Evolutionary conservation across 1,140 invertebrate species (phyloP).

Genomic region (Anthonomus grandis): DNA sequence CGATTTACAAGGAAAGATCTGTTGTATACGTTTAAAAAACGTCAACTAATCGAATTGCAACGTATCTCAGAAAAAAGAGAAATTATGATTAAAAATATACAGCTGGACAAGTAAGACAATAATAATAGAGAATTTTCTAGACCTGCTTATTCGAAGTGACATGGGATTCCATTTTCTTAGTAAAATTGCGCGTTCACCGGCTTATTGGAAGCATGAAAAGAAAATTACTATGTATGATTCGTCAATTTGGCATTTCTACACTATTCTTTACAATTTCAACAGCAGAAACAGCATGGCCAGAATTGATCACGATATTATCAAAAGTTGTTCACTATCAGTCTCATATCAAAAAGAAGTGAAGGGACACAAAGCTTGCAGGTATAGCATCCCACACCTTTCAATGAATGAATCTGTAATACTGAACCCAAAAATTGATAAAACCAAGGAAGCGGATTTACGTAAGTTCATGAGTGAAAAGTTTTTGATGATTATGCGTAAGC

Average conservation of each 20-base stretch:
- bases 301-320: background rate
- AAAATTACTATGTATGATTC: too few relatives aligned
- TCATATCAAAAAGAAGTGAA: background rate
- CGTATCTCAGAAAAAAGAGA: too few relatives aligned
- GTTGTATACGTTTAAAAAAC: too few relatives aligned
- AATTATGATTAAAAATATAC: too few relatives aligned
- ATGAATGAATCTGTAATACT: background rate
- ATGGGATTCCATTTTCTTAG: too few relatives aligned
- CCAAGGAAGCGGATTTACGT: too few relatives aligned
- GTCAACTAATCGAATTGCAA: too few relatives aligned
- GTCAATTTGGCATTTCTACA: background rate
- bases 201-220: background rate
- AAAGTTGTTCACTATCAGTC: background rate
- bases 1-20: too few relatives aligned
- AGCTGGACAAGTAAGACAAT: background rate
- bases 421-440: background rate
- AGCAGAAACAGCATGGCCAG: too few relatives aligned
- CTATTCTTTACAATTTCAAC: background rate
- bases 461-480: background rate
- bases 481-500: too few relatives aligned
- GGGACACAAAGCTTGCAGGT: background rate
- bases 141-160: background rate
- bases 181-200: background rate
- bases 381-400: too few relatives aligned
- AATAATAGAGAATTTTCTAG: background rate